Conservation (phyloP, 2,113 vertebrate species). For the Ondatra zibethicus region DNA sequence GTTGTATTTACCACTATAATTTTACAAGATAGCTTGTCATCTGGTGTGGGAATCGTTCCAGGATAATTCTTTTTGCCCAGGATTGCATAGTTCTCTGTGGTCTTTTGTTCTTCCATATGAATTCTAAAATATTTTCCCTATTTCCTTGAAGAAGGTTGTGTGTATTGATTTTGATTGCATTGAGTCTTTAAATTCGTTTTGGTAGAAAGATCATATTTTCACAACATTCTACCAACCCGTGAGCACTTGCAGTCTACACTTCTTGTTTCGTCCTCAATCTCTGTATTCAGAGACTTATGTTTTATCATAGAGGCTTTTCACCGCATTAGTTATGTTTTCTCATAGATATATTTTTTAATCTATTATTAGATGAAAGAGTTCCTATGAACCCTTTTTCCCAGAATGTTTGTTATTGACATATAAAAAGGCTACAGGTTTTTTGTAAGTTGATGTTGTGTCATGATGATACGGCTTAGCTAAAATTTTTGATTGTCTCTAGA, state of each 20-base stretch:
- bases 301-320: not conserved
- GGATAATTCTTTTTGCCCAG: not conserved
- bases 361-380: no score
- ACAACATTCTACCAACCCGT: not conserved
- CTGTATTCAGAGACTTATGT: not conserved
- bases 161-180: not conserved
- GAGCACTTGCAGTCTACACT: accelerated
- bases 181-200: not conserved
- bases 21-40: not conserved
- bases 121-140: not conserved
- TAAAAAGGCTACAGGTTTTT: not conserved
- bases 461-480: no score
- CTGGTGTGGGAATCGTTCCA: not conserved
- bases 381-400: not conserved
- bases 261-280: not conserved
- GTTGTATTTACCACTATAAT: not conserved
- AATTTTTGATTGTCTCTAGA: not conserved
- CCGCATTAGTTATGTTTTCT: no score
- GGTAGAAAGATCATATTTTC: not conserved
- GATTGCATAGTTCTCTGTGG: no score
- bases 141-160: not conserved
- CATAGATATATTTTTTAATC: no score
- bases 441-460: not conserved
- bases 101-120: not conserved
- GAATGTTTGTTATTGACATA: not conserved